Evolutionary conservation across 2,797 vertebrate genomes (phyloP).

Genomic region (Sebastes umbrosus): DNA sequence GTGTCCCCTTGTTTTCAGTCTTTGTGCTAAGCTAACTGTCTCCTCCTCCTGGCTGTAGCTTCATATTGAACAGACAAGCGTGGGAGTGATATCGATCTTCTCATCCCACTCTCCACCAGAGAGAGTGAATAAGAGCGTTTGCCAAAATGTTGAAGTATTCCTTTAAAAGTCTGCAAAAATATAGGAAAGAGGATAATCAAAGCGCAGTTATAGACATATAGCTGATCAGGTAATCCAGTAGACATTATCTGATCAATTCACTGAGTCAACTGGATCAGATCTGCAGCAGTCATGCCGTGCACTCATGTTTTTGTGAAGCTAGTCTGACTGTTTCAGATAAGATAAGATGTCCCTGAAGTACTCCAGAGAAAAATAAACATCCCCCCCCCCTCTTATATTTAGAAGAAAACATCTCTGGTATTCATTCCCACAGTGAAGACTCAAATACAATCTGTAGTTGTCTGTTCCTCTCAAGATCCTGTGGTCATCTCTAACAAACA

Average conservation of each 20-base stretch:
- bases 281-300: background rate
- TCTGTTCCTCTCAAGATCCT: background rate
- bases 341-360: constrained; percentile 34
- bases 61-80: too few species aligned
- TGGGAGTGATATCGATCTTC: too few species aligned
- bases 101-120: too few species aligned
- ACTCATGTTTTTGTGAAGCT: background rate
- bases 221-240: background rate
- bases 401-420: background rate
- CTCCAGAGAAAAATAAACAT: constrained; percentile 32
- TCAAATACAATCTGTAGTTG: background rate
- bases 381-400: background rate
- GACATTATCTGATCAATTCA: background rate
- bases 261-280: background rate
- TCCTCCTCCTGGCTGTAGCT: too few species aligned
- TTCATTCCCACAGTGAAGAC: constrained; percentile 5
- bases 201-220: background rate
- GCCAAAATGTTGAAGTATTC: background rate
- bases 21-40: too few species aligned
- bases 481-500: constrained; percentile 8
- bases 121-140: background rate
- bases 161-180: background rate
- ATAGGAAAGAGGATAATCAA: background rate
- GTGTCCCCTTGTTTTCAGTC: too few species aligned
- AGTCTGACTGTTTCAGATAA: constrained; percentile 17